Evolutionary conservation across 2,888 invertebrate genomes (phyloP).

Genomic region (Zele albiditarsus): DNA sequence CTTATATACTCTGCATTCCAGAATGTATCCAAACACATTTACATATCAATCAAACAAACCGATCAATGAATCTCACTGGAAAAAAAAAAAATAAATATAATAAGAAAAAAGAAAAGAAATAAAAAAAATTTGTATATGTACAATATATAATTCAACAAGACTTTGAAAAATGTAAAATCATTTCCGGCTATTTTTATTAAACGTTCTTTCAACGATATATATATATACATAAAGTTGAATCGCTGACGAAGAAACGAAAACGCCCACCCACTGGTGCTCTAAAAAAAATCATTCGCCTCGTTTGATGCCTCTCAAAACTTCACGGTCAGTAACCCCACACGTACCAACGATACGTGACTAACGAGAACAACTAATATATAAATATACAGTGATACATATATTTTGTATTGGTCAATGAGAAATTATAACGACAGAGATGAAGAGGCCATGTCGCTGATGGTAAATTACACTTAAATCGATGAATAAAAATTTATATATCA

Average conservation of each 20-base stretch:
- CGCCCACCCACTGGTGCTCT: constrained; percentile 20
- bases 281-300: constrained; percentile 16
- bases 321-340: constrained; percentile 49
- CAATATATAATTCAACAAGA: constrained; percentile 32
- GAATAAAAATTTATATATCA: constrained; percentile 5
- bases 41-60: neutral
- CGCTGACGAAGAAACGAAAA: constrained; percentile 6
- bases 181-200: constrained; percentile 18
- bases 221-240: neutral
- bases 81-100: neutral
- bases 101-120: neutral
- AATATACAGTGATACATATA: constrained; percentile 30
- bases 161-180: constrained; percentile 23
- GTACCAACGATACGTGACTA: constrained; percentile 20
- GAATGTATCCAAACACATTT: neutral
- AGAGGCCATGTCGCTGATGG: constrained; percentile 23
- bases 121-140: neutral
- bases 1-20: neutral
- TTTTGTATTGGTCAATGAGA: constrained; percentile 45
- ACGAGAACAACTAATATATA: constrained; percentile 31
- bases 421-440: constrained; percentile 37
- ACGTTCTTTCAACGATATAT: constrained; percentile 20
- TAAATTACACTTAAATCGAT: constrained; percentile 7
- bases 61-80: neutral
- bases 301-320: constrained; percentile 39